These are phyloP conservation scores for Chascanopsetta lugubris DNA, from an alignment of 2,113 vertebrate genomes.

Conservation along the genomic window DNA sequence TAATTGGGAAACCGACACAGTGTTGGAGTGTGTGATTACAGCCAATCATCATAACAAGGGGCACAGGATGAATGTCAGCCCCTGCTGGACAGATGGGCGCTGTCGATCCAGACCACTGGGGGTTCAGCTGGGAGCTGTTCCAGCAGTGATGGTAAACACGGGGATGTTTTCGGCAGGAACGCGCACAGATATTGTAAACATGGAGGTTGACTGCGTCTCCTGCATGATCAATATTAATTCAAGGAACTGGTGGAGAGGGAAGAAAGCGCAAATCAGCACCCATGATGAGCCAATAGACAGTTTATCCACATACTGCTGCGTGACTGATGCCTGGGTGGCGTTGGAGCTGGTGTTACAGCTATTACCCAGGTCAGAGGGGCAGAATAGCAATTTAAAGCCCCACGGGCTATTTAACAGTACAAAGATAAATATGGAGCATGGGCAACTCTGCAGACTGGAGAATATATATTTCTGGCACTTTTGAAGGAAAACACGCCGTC, in stretches of 20 bases:
- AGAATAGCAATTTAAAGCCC: conserved; percentile 14
- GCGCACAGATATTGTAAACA: conserved; percentile 6
- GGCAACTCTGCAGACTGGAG: neutral
- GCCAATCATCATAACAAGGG: conserved; percentile 71
- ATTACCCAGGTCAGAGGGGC: conserved; percentile 30
- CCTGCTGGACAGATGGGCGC: conserved; percentile 58
- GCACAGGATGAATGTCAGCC: conserved; percentile 55
- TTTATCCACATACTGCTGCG: conserved; percentile 26
- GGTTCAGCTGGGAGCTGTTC: conserved; percentile 52
- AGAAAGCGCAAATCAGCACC: neutral
- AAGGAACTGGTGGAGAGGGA: conserved; percentile 4
- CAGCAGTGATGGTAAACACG: conserved; percentile 44
- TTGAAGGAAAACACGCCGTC: conserved; percentile 4
- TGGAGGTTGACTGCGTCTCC: conserved; percentile 12
- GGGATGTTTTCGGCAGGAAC: conserved; percentile 16
- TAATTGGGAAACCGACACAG: conserved; percentile 66
- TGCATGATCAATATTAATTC: conserved; percentile 31
- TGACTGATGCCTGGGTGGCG: conserved; percentile 29
- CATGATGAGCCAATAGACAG: conserved; percentile 4
- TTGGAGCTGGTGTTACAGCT: conserved; percentile 12
- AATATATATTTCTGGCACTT: neutral
- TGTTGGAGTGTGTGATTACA: conserved; percentile 70
- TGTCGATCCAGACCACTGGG: conserved; percentile 29
- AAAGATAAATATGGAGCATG: neutral
- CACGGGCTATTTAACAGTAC: conserved; percentile 7